These are phyloP conservation scores for Notarius lentiginosus DNA, from an alignment of 2,113 vertebrate genomes.

Conservation along the genomic window DNA sequence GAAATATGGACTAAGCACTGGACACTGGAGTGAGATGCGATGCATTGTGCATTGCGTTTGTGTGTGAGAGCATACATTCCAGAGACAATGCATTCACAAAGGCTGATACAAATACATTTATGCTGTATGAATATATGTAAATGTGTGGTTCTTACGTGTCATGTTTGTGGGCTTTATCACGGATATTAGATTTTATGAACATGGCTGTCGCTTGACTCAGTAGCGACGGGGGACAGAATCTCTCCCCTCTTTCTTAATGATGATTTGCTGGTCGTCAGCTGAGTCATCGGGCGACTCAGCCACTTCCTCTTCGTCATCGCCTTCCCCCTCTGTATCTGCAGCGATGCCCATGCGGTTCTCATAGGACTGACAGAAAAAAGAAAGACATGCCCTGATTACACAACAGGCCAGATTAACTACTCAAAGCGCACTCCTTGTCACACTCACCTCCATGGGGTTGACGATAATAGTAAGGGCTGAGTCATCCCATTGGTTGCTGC, in stretches of 20 bases:
- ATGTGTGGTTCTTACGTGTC: conserved; percentile 55
- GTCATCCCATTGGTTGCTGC: conserved; percentile 90
- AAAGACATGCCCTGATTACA: neutral
- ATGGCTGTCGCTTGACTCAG: conserved; percentile 61
- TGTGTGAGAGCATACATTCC: conserved; percentile 75
- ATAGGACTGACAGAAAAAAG: conserved; percentile 63
- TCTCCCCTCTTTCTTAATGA: conserved; percentile 77
- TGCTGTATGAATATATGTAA: conserved; percentile 60
- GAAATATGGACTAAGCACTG: conserved; percentile 27
- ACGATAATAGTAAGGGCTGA: conserved; percentile 96
- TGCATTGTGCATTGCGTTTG: conserved; percentile 53
- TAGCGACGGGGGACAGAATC: conserved; percentile 78
- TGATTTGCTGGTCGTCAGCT: conserved; percentile 81
- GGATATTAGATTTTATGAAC: conserved; percentile 9
- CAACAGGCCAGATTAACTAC: neutral
- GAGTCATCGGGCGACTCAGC: conserved; percentile 81
- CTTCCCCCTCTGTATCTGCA: conserved; percentile 69
- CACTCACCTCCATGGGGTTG: conserved; percentile 96
- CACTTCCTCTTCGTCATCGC: conserved; percentile 80
- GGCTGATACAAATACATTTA: conserved; percentile 65
- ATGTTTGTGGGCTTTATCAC: conserved; percentile 31
- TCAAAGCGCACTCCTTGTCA: neutral
- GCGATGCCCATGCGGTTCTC: conserved; percentile 75
- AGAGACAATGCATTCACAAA: conserved; percentile 72
- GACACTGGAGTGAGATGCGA: conserved; percentile 19